These are phyloP conservation scores for Ctenodactylus gundi DNA, from an alignment of 2,113 vertebrate genomes.

Conservation along the genomic window DNA sequence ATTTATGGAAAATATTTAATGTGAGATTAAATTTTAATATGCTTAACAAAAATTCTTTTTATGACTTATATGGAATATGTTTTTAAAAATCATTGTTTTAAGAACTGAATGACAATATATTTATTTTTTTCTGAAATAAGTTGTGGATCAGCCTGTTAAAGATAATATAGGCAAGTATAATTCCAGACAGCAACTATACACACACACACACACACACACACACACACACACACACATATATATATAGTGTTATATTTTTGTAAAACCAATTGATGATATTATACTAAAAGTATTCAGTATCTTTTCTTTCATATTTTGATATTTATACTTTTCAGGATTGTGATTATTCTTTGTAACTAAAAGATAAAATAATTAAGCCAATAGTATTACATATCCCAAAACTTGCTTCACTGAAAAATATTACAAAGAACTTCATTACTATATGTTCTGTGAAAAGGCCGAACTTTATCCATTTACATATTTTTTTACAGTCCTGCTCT, in stretches of 20 bases:
- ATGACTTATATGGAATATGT: not conserved
- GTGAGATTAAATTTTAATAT: not conserved
- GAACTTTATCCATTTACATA: conserved; percentile 3
- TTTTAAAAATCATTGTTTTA: not conserved
- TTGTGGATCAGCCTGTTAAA: not conserved
- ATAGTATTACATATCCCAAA: not conserved
- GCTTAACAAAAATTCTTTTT: not conserved
- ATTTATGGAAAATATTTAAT: not conserved
- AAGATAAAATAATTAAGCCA: not conserved
- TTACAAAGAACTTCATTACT: not conserved
- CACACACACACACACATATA: too few relatives aligned
- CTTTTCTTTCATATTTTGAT: not conserved
- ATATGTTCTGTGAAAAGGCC: not conserved
- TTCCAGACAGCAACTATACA: not conserved
- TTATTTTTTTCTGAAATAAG: not conserved
- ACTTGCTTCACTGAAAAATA: not conserved
- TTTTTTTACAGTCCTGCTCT: not conserved
- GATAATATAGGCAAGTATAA: not conserved
- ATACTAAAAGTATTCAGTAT: not conserved
- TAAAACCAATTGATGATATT: not conserved
- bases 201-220: too few relatives aligned
- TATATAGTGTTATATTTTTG: too few relatives aligned
- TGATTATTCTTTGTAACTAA: not conserved
- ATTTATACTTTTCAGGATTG: not conserved
- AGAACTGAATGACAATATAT: not conserved